Percentiles rank a stretch among this genome's conserved stretches.
These are phyloP conservation scores for Synodontis membranacea DNA, from an alignment of 2,113 vertebrate species.

Conservation along the genomic window DNA sequence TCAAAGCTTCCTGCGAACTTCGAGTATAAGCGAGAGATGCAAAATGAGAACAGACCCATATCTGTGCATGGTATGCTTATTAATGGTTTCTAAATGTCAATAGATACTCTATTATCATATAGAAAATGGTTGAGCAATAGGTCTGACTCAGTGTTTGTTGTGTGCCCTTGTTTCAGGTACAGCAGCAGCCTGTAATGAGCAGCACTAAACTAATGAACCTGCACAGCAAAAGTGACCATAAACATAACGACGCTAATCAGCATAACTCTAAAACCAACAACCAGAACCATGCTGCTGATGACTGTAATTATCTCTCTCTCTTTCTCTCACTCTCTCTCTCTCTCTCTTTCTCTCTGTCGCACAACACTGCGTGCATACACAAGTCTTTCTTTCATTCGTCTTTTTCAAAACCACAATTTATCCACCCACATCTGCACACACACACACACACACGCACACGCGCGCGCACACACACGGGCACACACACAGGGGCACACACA, in stretches of 20 bases:
- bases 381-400: conserved; percentile 5
- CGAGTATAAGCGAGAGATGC: not conserved
- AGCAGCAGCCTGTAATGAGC: conserved; percentile 43
- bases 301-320: conserved; percentile 32
- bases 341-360: conserved; percentile 7
- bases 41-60: not conserved
- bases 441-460: conserved; percentile 4
- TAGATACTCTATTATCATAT: not conserved
- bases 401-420: not conserved
- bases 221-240: conserved; percentile 39
- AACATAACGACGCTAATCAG: conserved; percentile 49
- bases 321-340: conserved; percentile 28
- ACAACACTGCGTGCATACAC: not conserved
- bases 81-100: not conserved
- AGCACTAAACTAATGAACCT: conserved; percentile 44
- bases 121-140: conserved; percentile 3
- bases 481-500: conserved; percentile 10
- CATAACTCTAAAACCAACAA: conserved; percentile 50
- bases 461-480: not conserved
- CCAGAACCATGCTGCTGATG: conserved; percentile 40
- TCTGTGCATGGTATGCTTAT: not conserved
- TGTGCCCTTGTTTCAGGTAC: conserved; percentile 37
- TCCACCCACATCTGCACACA: not conserved
- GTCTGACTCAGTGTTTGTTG: conserved; percentile 40
- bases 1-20: not conserved